A percentile compares a stretch with the other conserved stretches of the same genome.
These are phyloP conservation scores for Platerodrilus igneus DNA, from an alignment of 2,888 invertebrate genomes.

Conservation along the genomic window DNA sequence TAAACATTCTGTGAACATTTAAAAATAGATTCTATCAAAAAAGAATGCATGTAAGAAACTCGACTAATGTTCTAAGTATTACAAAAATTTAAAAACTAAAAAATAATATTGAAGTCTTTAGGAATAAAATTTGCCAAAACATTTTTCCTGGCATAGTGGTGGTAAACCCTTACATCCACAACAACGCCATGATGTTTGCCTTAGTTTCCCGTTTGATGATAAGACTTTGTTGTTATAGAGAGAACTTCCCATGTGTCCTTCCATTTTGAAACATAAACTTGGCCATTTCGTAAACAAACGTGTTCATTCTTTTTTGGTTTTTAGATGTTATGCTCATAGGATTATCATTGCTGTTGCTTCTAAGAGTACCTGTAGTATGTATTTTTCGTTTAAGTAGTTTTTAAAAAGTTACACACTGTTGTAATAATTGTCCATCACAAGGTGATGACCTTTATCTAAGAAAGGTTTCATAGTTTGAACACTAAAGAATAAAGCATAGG, in stretches of 20 bases:
- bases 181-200: too few relatives aligned
- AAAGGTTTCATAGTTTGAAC: conserved; percentile 30
- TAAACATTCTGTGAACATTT: too few relatives aligned
- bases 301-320: conserved; percentile 21
- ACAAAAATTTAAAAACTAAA: too few relatives aligned
- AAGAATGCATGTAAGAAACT: too few relatives aligned
- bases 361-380: conserved; percentile 24
- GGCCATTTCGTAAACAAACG: conserved; percentile 12
- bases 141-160: too few relatives aligned
- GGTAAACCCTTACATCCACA: too few relatives aligned
- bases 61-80: too few relatives aligned
- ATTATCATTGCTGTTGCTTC: conserved; percentile 18
- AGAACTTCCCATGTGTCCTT: conserved; percentile 26
- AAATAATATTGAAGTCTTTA: too few relatives aligned
- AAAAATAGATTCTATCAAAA: too few relatives aligned
- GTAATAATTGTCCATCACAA: conserved; percentile 35
- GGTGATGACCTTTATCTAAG: conserved; percentile 32
- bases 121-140: too few relatives aligned
- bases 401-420: conserved; percentile 26
- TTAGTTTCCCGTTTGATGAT: too few relatives aligned
- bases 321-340: conserved; percentile 15
- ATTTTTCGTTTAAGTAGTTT: conserved; percentile 26
- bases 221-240: conserved; percentile 23
- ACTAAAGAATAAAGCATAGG: conserved; percentile 28
- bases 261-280: conserved; percentile 27